These are phyloP conservation scores for Euschistus heros DNA, from an alignment of 1,140 invertebrate genomes.

Conservation along the genomic window DNA sequence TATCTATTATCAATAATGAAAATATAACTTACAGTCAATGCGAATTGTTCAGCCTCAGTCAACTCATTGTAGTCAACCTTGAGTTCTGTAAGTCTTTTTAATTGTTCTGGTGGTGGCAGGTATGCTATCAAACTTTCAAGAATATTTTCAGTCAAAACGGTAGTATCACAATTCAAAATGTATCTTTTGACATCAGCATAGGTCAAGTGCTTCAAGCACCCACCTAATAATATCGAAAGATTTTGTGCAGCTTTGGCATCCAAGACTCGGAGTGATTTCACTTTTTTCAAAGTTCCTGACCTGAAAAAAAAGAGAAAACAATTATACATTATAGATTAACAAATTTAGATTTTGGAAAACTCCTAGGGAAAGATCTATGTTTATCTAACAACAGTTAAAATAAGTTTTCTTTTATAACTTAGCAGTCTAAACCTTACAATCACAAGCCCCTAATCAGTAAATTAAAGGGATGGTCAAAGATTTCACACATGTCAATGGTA, in stretches of 20 bases:
- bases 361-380: too few relatives aligned
- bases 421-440: too few relatives aligned
- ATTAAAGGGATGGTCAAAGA: too few relatives aligned
- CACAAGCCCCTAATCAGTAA: too few relatives aligned
- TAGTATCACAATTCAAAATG: slow-evolving; percentile 76
- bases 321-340: too few relatives aligned
- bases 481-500: too few relatives aligned
- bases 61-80: slow-evolving; percentile 67
- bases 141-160: slow-evolving; percentile 66
- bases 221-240: slow-evolving; percentile 80
- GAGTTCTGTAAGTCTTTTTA: slow-evolving; percentile 69
- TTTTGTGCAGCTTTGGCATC: slow-evolving; percentile 91
- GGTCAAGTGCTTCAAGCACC: slow-evolving; percentile 79
- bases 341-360: too few relatives aligned
- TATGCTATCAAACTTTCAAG: slow-evolving; percentile 78
- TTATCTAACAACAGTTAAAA: too few relatives aligned
- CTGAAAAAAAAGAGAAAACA: slow-evolving; percentile 36
- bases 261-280: slow-evolving; percentile 81
- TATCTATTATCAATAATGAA: background rate
- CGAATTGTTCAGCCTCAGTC: slow-evolving; percentile 90
- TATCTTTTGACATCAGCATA: slow-evolving; percentile 72
- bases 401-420: too few relatives aligned
- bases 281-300: slow-evolving; percentile 63
- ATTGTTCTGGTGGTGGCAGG: slow-evolving; percentile 77
- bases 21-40: slow-evolving; percentile 63